Base-by-base conservation (phyloP, 2,888 invertebrate species). In the Calameuta pallipes region DNA sequence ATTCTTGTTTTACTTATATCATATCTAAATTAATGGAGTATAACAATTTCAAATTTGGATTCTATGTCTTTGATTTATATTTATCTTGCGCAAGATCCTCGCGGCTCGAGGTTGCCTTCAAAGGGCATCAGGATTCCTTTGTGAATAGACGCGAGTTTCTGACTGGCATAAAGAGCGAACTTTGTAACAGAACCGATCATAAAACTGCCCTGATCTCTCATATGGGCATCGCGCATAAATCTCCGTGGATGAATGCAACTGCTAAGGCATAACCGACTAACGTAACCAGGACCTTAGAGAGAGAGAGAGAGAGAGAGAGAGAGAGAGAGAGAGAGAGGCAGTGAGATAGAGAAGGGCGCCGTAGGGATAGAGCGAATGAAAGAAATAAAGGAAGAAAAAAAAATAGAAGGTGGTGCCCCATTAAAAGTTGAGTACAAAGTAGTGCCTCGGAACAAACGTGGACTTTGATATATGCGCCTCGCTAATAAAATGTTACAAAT, bases 401-500 rank as follows among this genome's bases (percentile, higher is more conserved):
- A 56, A 23, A 56, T 56, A 56, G 56, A 56, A 56, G 56, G 56
- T 56, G 56, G 56, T 56, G 56, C 56, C 56, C 86, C 85, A 87
- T 89, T 90, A 87, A 90, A 88, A 87, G 82, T 78, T 80, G 82
- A 82, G 83, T 84, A 85, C 84, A 85, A 86, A 85, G 84, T 87
- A 84, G 80, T 78, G 79, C 78, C 56, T 74, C 69, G 74, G 76
- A 56, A 77, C 68, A 71, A 41, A 78, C 79, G 77, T 69, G 79
- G 78, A 83, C 81, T 80, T 82, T 81, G 85, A 30, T n/a, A 85
- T 85, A 84, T 85, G 83, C 83, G 85, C 81, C 80, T 81, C 80
- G 85, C 87, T 87, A 90, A 90, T 91, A 90, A 91, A 91, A 91
- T 88, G 86, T 88, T 89, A 91, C 89, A 90, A 89, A 90, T 90